A percentile compares a stretch with the other conserved stretches of the same genome.
phyloP scores from a whole-genome alignment of 2,888 invertebrate species.

The Archaeoteleia sp. region DNA sequence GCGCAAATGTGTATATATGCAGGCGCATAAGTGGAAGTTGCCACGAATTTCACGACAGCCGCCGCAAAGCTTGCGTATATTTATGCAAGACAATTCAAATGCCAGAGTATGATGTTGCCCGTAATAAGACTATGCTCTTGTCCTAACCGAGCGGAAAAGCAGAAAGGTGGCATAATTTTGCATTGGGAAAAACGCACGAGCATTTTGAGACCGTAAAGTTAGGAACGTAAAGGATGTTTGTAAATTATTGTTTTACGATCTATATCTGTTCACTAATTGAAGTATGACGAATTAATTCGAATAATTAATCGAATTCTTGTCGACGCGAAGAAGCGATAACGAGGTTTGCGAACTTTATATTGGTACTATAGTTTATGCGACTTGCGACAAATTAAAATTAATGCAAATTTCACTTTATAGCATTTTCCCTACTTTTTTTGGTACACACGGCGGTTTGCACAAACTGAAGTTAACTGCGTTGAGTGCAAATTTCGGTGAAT shows the following conservation, averaged over 20 bases:
- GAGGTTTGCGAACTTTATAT: constrained; percentile 24
- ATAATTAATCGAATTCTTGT: no score
- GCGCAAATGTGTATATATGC: neutral
- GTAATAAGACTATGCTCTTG: constrained; percentile 3
- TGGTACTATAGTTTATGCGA: constrained; percentile 8
- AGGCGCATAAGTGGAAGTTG: constrained; percentile 12
- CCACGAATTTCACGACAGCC: constrained; percentile 40
- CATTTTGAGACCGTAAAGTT: no score
- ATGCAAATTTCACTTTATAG: constrained; percentile 10
- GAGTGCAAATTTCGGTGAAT: constrained; percentile 25
- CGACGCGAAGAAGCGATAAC: constrained; percentile 20
- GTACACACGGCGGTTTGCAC: neutral
- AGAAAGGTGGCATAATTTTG: no score
- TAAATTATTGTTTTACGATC: no score
- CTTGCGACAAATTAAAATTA: constrained; percentile 27
- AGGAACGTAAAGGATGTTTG: no score
- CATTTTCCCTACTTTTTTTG: constrained; percentile 3
- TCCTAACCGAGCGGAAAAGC: neutral
- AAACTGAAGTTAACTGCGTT: constrained; percentile 30
- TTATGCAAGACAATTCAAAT: constrained; percentile 37
- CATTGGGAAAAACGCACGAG: no score
- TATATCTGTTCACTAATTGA: no score
- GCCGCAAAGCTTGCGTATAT: constrained; percentile 32
- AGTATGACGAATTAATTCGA: no score
- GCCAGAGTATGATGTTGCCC: constrained; percentile 5